phyloP scores from a whole-genome alignment of 2,888 invertebrate species.

The Petrolisthes manimaculis region DNA sequence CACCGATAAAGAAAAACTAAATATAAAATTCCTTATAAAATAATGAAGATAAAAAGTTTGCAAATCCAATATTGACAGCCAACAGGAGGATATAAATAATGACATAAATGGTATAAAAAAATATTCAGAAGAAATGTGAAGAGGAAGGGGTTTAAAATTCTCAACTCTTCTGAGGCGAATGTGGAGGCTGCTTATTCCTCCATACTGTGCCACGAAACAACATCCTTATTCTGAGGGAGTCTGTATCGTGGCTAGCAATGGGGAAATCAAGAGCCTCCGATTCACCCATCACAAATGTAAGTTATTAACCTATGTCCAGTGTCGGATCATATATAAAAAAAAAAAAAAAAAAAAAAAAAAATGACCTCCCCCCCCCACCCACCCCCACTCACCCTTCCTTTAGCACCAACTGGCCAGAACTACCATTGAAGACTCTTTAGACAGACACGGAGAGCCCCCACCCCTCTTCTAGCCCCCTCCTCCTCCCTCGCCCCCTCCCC shows the following conservation, averaged over 20 bases:
- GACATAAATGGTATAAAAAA: no score
- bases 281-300: neutral
- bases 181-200: no score
- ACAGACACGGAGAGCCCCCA: conserved; percentile 12
- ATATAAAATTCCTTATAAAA: no score
- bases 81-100: no score
- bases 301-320: conserved; percentile 10
- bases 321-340: no score
- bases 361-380: neutral
- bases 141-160: neutral
- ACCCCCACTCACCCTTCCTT: neutral
- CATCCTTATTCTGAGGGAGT: no score
- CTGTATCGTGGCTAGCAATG: no score
- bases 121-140: no score
- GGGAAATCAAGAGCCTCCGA: neutral
- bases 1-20: no score
- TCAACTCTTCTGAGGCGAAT: neutral
- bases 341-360: conserved; percentile 23
- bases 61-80: no score
- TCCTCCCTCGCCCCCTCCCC: neutral
- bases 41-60: no score
- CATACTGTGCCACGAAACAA: no score
- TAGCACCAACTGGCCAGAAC: conserved; percentile 34
- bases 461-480: neutral
- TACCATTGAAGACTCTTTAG: conserved; percentile 47